These are phyloP conservation scores for Odobenus rosmarus DNA, from an alignment of 2,113 vertebrate species.

Conservation along the genomic window DNA sequence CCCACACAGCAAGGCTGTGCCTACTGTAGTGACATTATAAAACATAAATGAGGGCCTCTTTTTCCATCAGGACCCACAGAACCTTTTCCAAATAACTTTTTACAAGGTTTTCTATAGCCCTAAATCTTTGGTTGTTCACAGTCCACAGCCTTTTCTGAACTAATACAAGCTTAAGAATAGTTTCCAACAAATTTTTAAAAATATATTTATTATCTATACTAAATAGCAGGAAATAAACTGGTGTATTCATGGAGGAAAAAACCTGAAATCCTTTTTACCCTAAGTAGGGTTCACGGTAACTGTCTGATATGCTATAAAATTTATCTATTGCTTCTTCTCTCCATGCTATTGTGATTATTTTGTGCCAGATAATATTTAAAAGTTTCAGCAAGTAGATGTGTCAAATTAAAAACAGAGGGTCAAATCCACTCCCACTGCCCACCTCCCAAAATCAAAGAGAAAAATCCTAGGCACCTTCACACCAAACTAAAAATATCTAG, in stretches of 20 bases:
- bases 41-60: neutral
- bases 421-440: neutral
- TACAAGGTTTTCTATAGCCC: neutral
- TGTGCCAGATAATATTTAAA: neutral
- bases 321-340: conserved; percentile 29
- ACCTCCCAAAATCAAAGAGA: conserved; percentile 4
- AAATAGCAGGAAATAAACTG: conserved; percentile 41
- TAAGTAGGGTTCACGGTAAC: neutral
- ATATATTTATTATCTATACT: neutral
- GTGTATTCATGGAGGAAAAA: neutral
- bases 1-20: neutral
- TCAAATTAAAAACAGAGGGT: conserved; percentile 64
- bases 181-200: neutral
- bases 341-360: neutral
- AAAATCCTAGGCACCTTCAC: conserved; percentile 31
- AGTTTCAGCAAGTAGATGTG: neutral
- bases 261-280: neutral
- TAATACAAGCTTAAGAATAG: conserved; percentile 25
- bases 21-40: neutral
- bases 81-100: conserved; percentile 56
- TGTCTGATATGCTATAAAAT: neutral
- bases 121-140: neutral
- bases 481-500: conserved; percentile 45
- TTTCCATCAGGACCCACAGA: conserved; percentile 23
- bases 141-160: neutral